phyloP scores from a whole-genome alignment of 2,888 invertebrate species.

The Mythimna impura region DNA sequence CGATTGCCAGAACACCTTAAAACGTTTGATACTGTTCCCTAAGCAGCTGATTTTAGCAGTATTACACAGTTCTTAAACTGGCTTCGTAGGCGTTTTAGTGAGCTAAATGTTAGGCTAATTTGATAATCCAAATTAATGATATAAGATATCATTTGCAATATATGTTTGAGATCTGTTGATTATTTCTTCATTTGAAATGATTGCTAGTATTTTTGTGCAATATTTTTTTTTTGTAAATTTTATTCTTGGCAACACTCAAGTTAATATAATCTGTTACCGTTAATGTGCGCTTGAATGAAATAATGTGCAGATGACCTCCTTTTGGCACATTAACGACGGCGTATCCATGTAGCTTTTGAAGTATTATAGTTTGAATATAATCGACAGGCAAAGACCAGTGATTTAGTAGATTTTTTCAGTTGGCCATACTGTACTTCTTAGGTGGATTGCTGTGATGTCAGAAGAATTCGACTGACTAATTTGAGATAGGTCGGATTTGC shows the following conservation, averaged over 20 bases:
- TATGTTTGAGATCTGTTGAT: conserved; percentile 77
- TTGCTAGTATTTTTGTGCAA: conserved; percentile 80
- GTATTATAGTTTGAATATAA: conserved; percentile 57
- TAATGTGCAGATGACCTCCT: conserved; percentile 8
- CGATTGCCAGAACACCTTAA: not conserved
- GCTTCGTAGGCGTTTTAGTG: conserved; percentile 49
- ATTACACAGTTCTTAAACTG: conserved; percentile 30
- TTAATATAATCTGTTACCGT: conserved; percentile 54
- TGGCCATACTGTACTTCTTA: conserved; percentile 75
- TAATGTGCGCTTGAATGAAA: conserved; percentile 21
- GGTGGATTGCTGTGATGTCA: conserved; percentile 77
- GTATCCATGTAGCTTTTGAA: conserved; percentile 41
- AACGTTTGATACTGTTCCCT: not conserved
- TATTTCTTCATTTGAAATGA: conserved; percentile 67
- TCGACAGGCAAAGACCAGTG: conserved; percentile 61
- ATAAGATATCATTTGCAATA: conserved; percentile 85
- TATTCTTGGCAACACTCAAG: conserved; percentile 65
- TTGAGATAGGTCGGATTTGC: conserved; percentile 74
- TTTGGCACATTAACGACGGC: conserved; percentile 18
- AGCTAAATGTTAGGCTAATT: conserved; percentile 64
- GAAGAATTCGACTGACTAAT: conserved; percentile 79
- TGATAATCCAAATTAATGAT: conserved; percentile 81
- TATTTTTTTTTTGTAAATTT: conserved; percentile 68
- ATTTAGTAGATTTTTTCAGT: conserved; percentile 65
- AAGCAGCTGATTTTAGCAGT: conserved; percentile 48